phyloP scores from a whole-genome alignment of 2,888 invertebrate species.

The Galerucella pusilla region DNA sequence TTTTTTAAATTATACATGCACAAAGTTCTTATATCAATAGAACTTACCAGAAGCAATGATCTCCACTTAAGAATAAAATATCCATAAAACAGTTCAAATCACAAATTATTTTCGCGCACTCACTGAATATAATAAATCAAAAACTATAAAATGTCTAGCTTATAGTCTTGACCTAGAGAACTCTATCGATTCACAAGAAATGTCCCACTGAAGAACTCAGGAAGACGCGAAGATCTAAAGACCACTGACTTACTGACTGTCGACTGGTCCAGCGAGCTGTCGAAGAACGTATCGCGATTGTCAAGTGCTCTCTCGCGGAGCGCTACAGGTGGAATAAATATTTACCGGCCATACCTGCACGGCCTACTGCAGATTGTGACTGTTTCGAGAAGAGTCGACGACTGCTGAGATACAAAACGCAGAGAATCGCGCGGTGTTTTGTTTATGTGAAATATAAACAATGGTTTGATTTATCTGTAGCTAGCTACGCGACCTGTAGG shows the following conservation, averaged over 20 bases:
- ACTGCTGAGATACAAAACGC: conserved; percentile 16
- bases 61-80: conserved; percentile 2
- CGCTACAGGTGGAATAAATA: conserved; percentile 40
- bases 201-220: conserved; percentile 34
- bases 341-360: conserved; percentile 27
- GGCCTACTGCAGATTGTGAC: conserved; percentile 30
- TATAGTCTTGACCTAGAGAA: conserved; percentile 33
- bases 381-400: conserved; percentile 17
- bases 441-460: conserved; percentile 44
- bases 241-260: conserved; percentile 46
- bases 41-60: conserved; percentile 18
- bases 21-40: background rate
- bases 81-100: conserved; percentile 7
- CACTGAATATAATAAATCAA: conserved; percentile 16
- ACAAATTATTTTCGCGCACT: conserved; percentile 17
- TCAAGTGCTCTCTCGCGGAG: conserved; percentile 40
- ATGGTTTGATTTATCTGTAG: conserved; percentile 37
- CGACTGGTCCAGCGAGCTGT: conserved; percentile 39
- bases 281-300: conserved; percentile 21
- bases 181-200: conserved; percentile 32
- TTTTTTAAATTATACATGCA: background rate
- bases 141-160: conserved; percentile 15
- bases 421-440: conserved; percentile 36
- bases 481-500: conserved; percentile 24
- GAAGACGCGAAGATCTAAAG: conserved; percentile 29